Base-by-base conservation (phyloP, 92 coral and sea anemone species). In the Porites cylindrica region DNA sequence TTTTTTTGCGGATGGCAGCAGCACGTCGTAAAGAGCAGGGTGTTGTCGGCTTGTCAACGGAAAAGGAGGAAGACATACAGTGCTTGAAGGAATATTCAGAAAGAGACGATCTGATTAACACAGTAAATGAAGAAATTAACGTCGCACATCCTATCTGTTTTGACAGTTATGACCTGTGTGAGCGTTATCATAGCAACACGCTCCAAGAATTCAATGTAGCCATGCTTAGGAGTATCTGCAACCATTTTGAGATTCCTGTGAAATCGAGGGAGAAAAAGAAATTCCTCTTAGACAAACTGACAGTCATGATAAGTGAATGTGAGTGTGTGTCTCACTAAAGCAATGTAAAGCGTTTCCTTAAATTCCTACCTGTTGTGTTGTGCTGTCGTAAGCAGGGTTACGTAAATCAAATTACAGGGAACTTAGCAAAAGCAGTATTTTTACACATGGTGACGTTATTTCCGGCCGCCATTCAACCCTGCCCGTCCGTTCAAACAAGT, bases 1-100 rank as follows among this genome's bases (percentile, higher is more conserved):
- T 92, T 59, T 91, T 89, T 75, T 94, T 94, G 24, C 86, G 92
- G n/a, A 82, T 92, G 53, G 93, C 93, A 70, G 92, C 92, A 86
- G 23, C 85, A n/a, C 92, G 95, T 76, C 93, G 95, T 78, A 89
- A 81, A 60, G 67, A 85, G 70, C 90, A 87, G 79, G 89, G 76
- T 53, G 50, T 82, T 62, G 82, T 83, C 53, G 95, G 81, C 75
- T 73, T 89, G 26, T 60, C 85, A 47, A 86, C 20, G 77, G 91
- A 93, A 71, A 70, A 86, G 72, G 96, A 90, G 16, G 92, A 93
- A 75, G 93, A 93, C 72, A 77, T 81, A 38, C 72, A 85, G 1
- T 93, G 92, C 85, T 80, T 90, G 78, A 92, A 90, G 66, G 92
- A 91, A 70, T 67, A 79, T 32, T 73, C 85, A 26, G 83, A 90